Evolutionary conservation across 2,888 invertebrate species (phyloP), one percentile per base, ranked within the genome.

Genomic region (Eudasyphora cyanicolor): DNA sequence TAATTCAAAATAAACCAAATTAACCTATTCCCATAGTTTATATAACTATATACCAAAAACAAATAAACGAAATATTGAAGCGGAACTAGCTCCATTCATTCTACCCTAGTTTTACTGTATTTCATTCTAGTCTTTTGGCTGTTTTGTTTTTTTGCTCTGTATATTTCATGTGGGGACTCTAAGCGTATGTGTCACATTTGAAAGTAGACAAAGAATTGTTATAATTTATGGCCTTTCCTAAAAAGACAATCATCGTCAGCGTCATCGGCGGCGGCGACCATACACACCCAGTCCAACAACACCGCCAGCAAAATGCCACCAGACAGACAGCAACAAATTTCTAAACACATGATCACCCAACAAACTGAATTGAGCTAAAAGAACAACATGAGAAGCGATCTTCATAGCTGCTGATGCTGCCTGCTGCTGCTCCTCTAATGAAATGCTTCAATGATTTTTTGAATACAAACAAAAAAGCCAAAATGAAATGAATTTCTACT

Each of bases 141-240:
- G 62, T 80, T 57, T 57, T 24, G 57, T 24, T 8, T 24, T 57
- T 42, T 38, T 67, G 24, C 21, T 67, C 19, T 67, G 38, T 67
- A 17, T 19, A 38, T 62, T 32, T 54, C 21, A 54, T 54, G 21
- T 54, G 24, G n/a, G n/a, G 27, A 27, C 27, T 57, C 64, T 35
- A 67, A 24, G 81, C 82, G 85, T 86, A 88, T 87, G 86, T 89
- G 90, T 90, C 90, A 87, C 85, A 86, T 79, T 79, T 77, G 74
- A 67, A 54, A 54, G 54, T 21, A 54, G 54, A 54, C 54, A 54
- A 54, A 54, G 54, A 54, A 54, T 54, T 54, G 19, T 54, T 54
- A 19, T 54, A 54, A 54, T 54, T 91, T 90, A 90, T 90, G 87
- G 88, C 86, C 87, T 89, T 89, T 84, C 81, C 89, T 88, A 87